Percentiles rank a stretch among this genome's conserved stretches.
phyloP scores from a whole-genome alignment of 1,140 invertebrate species.

The Adelges cooleyi region DNA sequence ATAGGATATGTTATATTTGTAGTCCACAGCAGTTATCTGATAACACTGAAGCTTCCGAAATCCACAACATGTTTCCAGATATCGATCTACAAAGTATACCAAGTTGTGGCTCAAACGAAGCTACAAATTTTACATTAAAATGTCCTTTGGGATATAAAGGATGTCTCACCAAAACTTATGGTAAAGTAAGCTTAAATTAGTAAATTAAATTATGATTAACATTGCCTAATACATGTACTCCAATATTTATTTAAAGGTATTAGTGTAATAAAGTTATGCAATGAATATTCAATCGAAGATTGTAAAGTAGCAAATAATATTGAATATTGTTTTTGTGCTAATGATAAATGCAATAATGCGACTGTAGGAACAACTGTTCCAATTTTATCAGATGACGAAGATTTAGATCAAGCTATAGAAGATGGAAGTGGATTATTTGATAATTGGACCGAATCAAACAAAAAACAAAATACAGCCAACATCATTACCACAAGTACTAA shows the following conservation, averaged over 20 bases:
- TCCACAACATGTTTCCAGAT: background rate
- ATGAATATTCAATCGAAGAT: background rate
- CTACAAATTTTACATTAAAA: slow-evolving; percentile 11
- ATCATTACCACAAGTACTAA: background rate
- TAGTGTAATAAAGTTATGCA: background rate
- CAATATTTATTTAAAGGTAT: background rate
- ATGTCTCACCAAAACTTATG: slow-evolving; percentile 32
- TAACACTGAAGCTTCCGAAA: background rate
- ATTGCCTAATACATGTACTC: background rate
- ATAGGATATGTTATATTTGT: slow-evolving; percentile 12
- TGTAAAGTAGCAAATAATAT: slow-evolving; percentile 18
- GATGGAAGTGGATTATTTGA: slow-evolving; percentile 16
- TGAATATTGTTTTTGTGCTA: slow-evolving; percentile 16
- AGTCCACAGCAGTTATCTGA: background rate
- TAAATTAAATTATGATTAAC: background rate
- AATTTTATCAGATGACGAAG: slow-evolving; percentile 14
- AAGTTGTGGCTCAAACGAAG: slow-evolving; percentile 5
- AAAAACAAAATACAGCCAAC: background rate
- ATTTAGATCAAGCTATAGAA: slow-evolving; percentile 7
- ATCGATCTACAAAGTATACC: background rate
- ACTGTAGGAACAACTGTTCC: background rate
- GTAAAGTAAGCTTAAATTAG: slow-evolving; percentile 26
- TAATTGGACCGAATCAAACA: background rate
- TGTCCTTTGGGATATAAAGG: slow-evolving; percentile 32
- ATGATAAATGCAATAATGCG: background rate